Evolutionary conservation across 2,888 invertebrate species (phyloP).

Genomic region (Brachyopa scutellaris): DNA sequence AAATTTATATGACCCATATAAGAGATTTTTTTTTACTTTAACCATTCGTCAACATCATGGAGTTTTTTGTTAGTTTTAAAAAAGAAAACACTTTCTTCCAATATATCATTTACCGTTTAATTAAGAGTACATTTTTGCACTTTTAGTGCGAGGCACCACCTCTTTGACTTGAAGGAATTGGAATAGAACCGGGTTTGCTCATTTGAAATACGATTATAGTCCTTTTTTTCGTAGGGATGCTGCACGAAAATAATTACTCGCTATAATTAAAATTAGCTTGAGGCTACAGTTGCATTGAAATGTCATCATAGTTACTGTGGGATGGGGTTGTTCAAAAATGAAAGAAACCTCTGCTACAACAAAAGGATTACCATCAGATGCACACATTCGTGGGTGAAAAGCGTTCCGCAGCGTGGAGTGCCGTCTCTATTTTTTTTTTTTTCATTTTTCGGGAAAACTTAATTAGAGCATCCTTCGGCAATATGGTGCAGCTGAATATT

Average conservation of each 20-base stretch:
- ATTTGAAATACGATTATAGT: slow-evolving; percentile 41
- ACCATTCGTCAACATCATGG: not conserved
- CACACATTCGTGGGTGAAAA: slow-evolving; percentile 1
- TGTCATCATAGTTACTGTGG: slow-evolving; percentile 23
- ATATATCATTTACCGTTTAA: slow-evolving; percentile 33
- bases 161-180: not conserved
- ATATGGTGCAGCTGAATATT: slow-evolving; percentile 54
- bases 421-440: no score
- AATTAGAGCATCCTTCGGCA: slow-evolving; percentile 50
- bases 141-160: not conserved
- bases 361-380: slow-evolving; percentile 40
- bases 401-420: not conserved
- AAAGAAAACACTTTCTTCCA: not conserved
- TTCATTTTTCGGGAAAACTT: slow-evolving; percentile 32
- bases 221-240: slow-evolving; percentile 34
- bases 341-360: slow-evolving; percentile 40
- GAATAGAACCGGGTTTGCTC: not conserved
- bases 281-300: slow-evolving; percentile 64
- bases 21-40: slow-evolving; percentile 6
- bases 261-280: slow-evolving; percentile 46
- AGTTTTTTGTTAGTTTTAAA: not conserved
- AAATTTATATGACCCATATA: slow-evolving; percentile 25
- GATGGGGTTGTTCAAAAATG: slow-evolving; percentile 16
- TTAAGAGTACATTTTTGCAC: slow-evolving; percentile 26
- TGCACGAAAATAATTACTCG: slow-evolving; percentile 61